These are phyloP conservation scores for Saguinus oedipus DNA, from an alignment of 2,797 vertebrate species.

Conservation along the genomic window DNA sequence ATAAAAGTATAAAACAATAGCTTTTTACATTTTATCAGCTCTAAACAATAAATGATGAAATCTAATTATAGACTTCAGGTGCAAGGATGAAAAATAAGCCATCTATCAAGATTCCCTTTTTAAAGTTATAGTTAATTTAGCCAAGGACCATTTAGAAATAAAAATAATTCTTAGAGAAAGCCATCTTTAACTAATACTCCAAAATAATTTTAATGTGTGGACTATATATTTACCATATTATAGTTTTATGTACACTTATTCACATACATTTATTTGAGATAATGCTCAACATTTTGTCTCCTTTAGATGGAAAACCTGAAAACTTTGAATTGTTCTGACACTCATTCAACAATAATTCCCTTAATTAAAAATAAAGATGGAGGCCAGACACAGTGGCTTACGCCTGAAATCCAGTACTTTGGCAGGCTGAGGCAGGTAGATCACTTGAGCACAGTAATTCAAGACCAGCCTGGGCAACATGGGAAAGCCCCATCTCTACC, in stretches of 20 bases:
- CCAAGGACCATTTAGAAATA: slow-evolving; percentile 40
- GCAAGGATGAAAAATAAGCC: slow-evolving; percentile 41
- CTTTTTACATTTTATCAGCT: slow-evolving; percentile 17
- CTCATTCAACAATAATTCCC: neutral
- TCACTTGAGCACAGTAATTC: too few species aligned
- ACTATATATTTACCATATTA: neutral
- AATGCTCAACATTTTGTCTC: neutral
- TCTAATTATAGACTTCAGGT: neutral
- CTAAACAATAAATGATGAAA: slow-evolving; percentile 14
- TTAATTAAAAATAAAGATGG: neutral
- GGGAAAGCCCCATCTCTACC: too few species aligned
- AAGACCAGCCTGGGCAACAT: too few species aligned
- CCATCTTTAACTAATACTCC: neutral
- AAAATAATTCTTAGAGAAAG: slow-evolving; percentile 47
- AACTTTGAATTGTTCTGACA: slow-evolving; percentile 6
- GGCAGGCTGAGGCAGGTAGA: too few species aligned
- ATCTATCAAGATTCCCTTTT: slow-evolving; percentile 10
- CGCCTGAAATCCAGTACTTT: too few species aligned
- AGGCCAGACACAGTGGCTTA: too few species aligned
- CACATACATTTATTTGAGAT: neutral
- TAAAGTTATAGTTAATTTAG: slow-evolving; percentile 43
- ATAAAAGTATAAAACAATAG: slow-evolving; percentile 34
- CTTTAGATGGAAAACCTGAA: neutral
- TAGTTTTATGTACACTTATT: neutral
- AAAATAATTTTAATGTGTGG: slow-evolving; percentile 24